phyloP scores from a whole-genome alignment of 2,888 invertebrate species.

The Tenthredo mesomela region DNA sequence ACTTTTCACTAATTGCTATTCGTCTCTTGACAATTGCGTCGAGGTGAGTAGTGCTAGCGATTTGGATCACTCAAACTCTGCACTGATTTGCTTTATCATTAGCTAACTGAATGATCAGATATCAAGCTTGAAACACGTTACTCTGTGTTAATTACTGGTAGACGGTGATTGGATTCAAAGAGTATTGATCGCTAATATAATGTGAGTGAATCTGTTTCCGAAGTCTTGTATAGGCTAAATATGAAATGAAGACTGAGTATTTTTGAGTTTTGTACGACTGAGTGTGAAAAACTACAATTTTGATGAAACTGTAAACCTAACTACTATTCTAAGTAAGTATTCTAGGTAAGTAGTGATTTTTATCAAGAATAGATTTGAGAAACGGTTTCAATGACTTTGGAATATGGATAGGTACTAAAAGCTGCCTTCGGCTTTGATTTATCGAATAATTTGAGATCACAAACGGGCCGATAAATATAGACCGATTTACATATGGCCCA shows the following conservation, averaged over 20 bases:
- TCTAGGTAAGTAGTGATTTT: neutral
- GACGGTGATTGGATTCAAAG: neutral
- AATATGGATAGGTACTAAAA: conserved; percentile 11
- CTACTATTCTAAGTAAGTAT: neutral
- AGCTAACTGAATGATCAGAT: neutral
- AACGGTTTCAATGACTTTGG: conserved; percentile 21
- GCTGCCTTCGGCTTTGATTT: conserved; percentile 27
- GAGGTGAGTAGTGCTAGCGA: neutral
- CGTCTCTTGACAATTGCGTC: neutral
- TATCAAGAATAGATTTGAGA: conserved; percentile 19
- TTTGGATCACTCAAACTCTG: neutral
- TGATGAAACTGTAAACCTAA: neutral
- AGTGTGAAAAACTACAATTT: neutral
- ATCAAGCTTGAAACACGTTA: neutral
- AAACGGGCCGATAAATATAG: conserved; percentile 44
- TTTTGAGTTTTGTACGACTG: neutral
- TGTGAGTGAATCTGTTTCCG: neutral
- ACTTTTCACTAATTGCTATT: neutral
- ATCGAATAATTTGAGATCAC: conserved; percentile 44
- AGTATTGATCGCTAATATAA: neutral
- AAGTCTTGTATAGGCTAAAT: neutral
- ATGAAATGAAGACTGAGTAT: neutral
- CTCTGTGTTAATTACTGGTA: neutral
- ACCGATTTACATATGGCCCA: conserved; percentile 47
- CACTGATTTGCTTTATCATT: neutral